Conservation (phyloP, 2,113 vertebrate genomes). For the Colinus virginianus region DNA sequence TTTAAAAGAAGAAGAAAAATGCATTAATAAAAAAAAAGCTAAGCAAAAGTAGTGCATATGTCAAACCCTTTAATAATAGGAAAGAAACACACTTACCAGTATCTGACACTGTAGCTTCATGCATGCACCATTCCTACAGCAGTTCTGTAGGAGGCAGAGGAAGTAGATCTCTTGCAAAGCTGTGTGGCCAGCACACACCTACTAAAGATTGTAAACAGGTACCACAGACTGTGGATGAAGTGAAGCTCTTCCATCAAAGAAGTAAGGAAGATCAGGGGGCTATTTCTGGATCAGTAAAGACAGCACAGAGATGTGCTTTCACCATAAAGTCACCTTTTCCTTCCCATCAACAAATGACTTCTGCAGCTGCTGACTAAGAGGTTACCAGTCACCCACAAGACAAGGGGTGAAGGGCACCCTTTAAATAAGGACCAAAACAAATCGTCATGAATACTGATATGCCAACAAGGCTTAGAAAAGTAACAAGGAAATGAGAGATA, state of each 20-base stretch:
- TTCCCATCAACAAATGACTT: neutral
- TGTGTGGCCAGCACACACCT: neutral
- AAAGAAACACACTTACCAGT: neutral
- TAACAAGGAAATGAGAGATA: neutral
- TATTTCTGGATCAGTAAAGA: neutral
- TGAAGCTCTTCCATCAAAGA: neutral
- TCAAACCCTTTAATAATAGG: neutral
- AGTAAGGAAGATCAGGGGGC: neutral
- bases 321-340: neutral
- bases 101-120: neutral
- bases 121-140: neutral
- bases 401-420: neutral
- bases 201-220: neutral
- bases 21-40: neutral
- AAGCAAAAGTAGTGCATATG: neutral
- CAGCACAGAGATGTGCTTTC: neutral
- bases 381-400: neutral
- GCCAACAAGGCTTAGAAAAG: neutral
- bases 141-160: neutral
- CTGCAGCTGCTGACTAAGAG: neutral
- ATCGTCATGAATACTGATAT: neutral
- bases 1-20: conserved; percentile 62
- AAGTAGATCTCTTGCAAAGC: neutral
- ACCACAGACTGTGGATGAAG: neutral
- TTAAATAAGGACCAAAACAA: neutral